Percentiles rank a stretch among this genome's conserved stretches.
Evolutionary conservation across 2,797 vertebrate species (phyloP).

Genomic region (Phrynocephalus vlangalii): DNA sequence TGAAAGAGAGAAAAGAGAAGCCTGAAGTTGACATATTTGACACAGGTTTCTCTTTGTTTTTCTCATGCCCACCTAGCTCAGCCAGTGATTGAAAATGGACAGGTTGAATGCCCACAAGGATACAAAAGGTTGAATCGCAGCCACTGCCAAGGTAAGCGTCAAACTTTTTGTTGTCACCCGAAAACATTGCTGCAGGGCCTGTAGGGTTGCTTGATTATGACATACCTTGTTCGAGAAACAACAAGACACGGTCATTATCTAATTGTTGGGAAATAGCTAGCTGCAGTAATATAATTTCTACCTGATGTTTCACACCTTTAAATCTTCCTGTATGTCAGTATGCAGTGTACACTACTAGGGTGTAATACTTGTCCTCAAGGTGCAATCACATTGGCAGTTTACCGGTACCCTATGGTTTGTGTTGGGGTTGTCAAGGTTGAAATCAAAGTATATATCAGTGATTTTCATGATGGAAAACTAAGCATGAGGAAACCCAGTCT

Average conservation of each 20-base stretch:
- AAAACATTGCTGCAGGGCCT: not conserved
- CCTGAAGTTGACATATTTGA: not conserved
- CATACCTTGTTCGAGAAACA: not conserved
- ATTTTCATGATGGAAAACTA: no score
- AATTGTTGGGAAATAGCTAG: conserved; percentile 16
- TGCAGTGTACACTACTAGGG: no score
- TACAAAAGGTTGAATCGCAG: conserved; percentile 89
- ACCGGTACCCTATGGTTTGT: no score
- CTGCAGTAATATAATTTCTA: conserved; percentile 1
- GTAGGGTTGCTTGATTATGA: not conserved
- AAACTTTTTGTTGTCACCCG: not conserved
- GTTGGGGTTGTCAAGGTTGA: no score
- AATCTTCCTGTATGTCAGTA: not conserved
- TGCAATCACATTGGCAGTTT: no score
- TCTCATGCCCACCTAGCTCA: conserved; percentile 77
- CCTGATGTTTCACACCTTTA: conserved; percentile 1
- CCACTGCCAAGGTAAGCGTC: conserved; percentile 91
- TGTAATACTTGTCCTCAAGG: no score
- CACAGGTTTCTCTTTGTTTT: conserved; percentile 47
- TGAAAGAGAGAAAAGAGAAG: not conserved
- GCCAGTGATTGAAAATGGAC: conserved; percentile 89
- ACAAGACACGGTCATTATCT: not conserved
- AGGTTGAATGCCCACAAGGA: conserved; percentile 90
- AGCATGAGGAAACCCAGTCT: no score
- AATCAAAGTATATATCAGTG: no score